A percentile compares a stretch with the other conserved stretches of the same genome.
Conservation (phyloP, 2,113 vertebrate genomes). For the Smithornis capensis region DNA sequence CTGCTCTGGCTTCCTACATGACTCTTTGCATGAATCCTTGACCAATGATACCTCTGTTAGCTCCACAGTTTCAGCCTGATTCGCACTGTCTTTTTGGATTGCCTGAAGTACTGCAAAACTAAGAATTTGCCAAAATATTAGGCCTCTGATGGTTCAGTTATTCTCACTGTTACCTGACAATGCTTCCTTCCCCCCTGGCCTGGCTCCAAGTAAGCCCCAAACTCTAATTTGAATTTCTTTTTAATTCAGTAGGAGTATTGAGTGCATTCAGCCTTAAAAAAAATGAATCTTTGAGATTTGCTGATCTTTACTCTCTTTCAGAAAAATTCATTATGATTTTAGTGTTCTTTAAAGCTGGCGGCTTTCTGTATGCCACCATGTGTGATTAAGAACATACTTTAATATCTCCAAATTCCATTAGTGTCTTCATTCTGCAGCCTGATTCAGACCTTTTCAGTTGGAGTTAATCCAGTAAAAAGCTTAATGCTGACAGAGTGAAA, state of each 20-base stretch:
- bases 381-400: background rate
- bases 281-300: background rate
- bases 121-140: background rate
- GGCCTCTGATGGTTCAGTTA: background rate
- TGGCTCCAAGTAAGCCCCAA: background rate
- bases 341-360: background rate
- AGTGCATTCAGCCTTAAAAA: background rate
- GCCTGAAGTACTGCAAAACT: background rate
- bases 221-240: background rate
- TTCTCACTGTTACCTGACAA: background rate
- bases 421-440: background rate
- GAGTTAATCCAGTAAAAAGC: background rate
- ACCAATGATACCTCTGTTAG: background rate
- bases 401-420: background rate
- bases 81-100: background rate
- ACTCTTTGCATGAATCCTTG: background rate
- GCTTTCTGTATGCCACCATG: background rate
- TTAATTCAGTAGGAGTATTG: slow-evolving; percentile 1
- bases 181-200: accelerated
- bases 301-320: background rate
- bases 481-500: background rate
- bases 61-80: background rate
- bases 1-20: background rate
- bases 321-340: slow-evolving; percentile 15
- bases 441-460: background rate